These are phyloP conservation scores for Lepus europaeus DNA, from an alignment of 2,113 vertebrate genomes.

Conservation along the genomic window DNA sequence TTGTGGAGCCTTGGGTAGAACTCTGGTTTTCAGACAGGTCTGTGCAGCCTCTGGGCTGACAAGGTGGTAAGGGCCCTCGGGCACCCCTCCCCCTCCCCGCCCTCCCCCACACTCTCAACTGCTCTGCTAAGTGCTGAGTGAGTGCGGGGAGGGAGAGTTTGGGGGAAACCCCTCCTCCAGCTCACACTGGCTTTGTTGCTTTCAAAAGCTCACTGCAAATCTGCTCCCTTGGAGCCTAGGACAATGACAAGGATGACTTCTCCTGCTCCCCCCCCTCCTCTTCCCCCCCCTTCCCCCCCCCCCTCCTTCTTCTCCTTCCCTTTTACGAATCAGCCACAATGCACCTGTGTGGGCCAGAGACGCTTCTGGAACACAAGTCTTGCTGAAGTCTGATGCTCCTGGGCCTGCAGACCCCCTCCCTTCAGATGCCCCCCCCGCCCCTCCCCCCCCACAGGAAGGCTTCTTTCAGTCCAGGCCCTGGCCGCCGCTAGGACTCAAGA, in stretches of 20 bases:
- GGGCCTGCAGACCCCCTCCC: neutral
- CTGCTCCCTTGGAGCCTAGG: slow-evolving; percentile 36
- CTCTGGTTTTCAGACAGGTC: neutral
- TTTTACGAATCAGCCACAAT: slow-evolving; percentile 65
- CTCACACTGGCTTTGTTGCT: slow-evolving; percentile 52
- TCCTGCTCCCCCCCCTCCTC: no score
- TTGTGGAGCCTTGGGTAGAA: neutral
- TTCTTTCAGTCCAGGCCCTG: neutral
- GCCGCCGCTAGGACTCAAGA: neutral
- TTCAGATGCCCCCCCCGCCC: neutral
- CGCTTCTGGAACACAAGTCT: slow-evolving; percentile 43
- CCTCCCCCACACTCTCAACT: slow-evolving; percentile 41
- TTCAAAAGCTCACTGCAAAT: slow-evolving; percentile 38
- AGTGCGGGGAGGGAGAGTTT: slow-evolving; percentile 70
- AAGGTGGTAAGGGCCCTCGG: neutral
- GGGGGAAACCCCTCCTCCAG: slow-evolving; percentile 78
- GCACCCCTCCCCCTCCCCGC: neutral
- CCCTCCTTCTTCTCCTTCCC: neutral
- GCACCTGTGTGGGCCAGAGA: neutral
- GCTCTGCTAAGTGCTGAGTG: slow-evolving; percentile 27
- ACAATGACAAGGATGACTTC: no score
- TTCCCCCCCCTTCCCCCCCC: no score
- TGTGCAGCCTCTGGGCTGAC: neutral
- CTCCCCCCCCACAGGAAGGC: neutral
- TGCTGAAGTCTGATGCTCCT: neutral